Conservation (phyloP, 2,113 vertebrate species). For the Colistium nudipinnis region DNA sequence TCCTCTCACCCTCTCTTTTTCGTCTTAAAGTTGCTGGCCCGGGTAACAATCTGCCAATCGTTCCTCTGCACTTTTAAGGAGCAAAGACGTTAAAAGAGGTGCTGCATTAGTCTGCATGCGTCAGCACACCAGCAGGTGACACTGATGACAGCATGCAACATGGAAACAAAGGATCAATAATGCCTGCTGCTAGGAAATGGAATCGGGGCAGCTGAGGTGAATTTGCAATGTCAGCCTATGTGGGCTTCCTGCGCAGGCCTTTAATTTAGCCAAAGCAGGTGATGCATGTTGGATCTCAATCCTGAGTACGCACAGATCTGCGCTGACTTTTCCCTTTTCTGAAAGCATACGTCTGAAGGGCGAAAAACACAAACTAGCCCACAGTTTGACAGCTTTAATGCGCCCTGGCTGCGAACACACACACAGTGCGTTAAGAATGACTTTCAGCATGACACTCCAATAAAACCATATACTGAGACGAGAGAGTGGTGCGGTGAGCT, state of each 20-base stretch:
- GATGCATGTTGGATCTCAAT: conserved; percentile 6
- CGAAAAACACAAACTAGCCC: background rate
- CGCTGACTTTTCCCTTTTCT: background rate
- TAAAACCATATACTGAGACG: conserved; percentile 37
- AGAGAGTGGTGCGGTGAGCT: conserved; percentile 20
- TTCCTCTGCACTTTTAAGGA: background rate
- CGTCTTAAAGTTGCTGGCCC: background rate
- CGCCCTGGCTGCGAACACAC: background rate
- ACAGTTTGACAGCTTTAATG: background rate
- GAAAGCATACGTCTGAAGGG: conserved; percentile 6
- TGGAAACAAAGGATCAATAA: conserved; percentile 53
- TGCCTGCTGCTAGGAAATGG: conserved; percentile 1
- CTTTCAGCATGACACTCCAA: conserved; percentile 42
- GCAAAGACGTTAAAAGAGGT: background rate
- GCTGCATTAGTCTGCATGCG: conserved; percentile 20
- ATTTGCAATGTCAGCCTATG: background rate
- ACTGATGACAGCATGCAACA: conserved; percentile 36
- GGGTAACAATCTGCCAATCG: background rate
- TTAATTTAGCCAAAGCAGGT: background rate
- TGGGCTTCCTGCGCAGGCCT: background rate
- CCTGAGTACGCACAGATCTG: background rate
- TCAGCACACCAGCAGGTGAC: conserved; percentile 16
- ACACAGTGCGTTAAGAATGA: conserved; percentile 24
- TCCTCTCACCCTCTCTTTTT: background rate
- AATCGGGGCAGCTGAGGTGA: background rate